Percentiles rank a stretch among this genome's conserved stretches.
These are phyloP conservation scores for Myotis pilosus DNA, from an alignment of 2,797 vertebrate genomes.

Conservation along the genomic window DNA sequence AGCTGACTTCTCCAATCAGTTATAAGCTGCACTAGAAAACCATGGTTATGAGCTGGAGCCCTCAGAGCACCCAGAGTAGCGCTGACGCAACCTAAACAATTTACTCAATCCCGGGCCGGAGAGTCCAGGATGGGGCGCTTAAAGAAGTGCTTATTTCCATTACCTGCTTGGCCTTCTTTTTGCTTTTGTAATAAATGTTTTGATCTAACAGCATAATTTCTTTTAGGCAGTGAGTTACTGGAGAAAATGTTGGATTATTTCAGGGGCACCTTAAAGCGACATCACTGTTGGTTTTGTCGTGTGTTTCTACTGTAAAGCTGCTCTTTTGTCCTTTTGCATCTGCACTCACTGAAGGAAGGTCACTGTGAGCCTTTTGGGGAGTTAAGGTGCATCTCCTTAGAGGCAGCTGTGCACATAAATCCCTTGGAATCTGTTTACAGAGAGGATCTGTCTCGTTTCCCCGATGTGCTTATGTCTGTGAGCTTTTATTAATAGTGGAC, in stretches of 20 bases:
- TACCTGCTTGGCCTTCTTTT: slow-evolving; percentile 68
- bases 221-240: background rate
- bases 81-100: slow-evolving; percentile 67
- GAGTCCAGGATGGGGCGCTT: slow-evolving; percentile 2
- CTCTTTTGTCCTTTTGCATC: background rate
- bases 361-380: background rate
- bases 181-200: slow-evolving; percentile 69
- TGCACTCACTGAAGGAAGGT: background rate
- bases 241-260: background rate
- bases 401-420: background rate
- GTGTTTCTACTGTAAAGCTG: background rate
- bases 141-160: slow-evolving; percentile 69
- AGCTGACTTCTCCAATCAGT: slow-evolving; percentile 98
- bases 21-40: slow-evolving; percentile 96
- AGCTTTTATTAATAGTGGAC: background rate
- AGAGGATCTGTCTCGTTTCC: background rate
- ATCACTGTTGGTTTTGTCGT: background rate
- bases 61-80: slow-evolving; percentile 85
- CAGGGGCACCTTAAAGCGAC: background rate
- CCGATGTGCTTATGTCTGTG: background rate
- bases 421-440: background rate
- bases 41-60: slow-evolving; percentile 99
- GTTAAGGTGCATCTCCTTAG: background rate
- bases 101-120: slow-evolving; percentile 45
- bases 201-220: background rate